phyloP scores from a whole-genome alignment of 2,797 vertebrate genomes.

The Peromyscus nudipes region DNA sequence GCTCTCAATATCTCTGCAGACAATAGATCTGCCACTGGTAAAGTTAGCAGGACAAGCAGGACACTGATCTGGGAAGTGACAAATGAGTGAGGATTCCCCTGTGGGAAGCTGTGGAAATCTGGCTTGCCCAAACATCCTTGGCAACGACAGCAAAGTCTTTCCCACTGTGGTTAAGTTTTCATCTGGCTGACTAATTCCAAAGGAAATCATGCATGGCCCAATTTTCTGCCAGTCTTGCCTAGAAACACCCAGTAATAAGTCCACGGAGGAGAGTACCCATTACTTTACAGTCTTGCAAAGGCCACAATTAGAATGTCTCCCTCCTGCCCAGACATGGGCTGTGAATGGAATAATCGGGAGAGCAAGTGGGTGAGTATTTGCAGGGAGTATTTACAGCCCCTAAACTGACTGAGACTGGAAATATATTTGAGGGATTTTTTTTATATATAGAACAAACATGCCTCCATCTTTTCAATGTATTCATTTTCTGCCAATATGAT shows the following conservation, averaged over 20 bases:
- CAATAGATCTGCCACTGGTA: conserved; percentile 11
- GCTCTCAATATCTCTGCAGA: conserved; percentile 18
- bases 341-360: neutral
- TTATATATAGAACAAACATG: neutral
- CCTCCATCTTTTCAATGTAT: neutral
- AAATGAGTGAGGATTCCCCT: conserved; percentile 68
- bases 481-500: neutral
- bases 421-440: neutral
- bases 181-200: conserved; percentile 64
- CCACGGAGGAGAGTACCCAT: conserved; percentile 53
- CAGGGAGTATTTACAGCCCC: neutral
- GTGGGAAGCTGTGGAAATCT: conserved; percentile 64
- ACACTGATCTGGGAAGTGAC: conserved; percentile 59
- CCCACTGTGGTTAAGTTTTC: conserved; percentile 57
- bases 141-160: conserved; percentile 62
- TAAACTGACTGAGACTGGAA: neutral
- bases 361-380: neutral
- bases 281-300: conserved; percentile 55
- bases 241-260: conserved; percentile 69
- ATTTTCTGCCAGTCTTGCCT: conserved; percentile 68
- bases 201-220: conserved; percentile 60
- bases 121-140: conserved; percentile 72
- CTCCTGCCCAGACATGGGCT: neutral
- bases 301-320: conserved; percentile 32
- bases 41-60: conserved; percentile 59